phyloP scores from a whole-genome alignment of 2,113 vertebrate genomes.

The Phrynosoma blainvillii region DNA sequence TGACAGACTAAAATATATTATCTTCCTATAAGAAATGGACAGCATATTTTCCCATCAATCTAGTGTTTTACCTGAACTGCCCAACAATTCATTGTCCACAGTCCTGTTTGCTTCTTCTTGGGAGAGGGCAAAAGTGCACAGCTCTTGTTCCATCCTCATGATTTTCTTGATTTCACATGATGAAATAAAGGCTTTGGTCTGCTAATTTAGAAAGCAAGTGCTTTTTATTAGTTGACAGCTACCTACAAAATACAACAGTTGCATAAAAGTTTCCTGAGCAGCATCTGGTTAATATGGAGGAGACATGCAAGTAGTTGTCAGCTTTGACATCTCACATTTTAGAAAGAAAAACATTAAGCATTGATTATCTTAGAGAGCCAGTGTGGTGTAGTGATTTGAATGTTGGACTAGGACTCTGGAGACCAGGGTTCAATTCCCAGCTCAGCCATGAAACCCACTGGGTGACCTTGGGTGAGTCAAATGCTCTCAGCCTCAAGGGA shows the following conservation, averaged over 20 bases:
- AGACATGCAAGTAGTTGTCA: too few relatives aligned
- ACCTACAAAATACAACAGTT: neutral
- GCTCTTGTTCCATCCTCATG: slow-evolving; percentile 78
- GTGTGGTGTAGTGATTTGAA: too few relatives aligned
- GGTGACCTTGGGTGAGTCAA: too few relatives aligned
- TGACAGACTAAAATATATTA: neutral
- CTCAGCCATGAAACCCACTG: too few relatives aligned
- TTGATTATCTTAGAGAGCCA: too few relatives aligned
- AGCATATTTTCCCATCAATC: neutral
- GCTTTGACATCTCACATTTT: too few relatives aligned
- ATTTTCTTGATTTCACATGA: slow-evolving; percentile 78
- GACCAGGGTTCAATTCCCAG: too few relatives aligned
- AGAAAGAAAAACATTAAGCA: too few relatives aligned
- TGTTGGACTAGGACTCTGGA: too few relatives aligned
- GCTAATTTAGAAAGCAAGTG: slow-evolving; percentile 49
- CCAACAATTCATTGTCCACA: neutral
- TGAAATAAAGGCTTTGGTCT: slow-evolving; percentile 67
- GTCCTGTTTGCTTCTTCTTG: slow-evolving; percentile 55
- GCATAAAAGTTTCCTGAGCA: neutral
- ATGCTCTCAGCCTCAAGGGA: too few relatives aligned
- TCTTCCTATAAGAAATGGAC: neutral
- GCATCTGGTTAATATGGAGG: neutral
- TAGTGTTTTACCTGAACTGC: slow-evolving; percentile 63
- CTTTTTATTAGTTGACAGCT: slow-evolving; percentile 20
- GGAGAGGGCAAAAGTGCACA: slow-evolving; percentile 71